Evolutionary conservation across 2,888 invertebrate genomes (phyloP), one percentile per base, ranked within the genome.

Genomic region (Trichopria drosophilae): DNA sequence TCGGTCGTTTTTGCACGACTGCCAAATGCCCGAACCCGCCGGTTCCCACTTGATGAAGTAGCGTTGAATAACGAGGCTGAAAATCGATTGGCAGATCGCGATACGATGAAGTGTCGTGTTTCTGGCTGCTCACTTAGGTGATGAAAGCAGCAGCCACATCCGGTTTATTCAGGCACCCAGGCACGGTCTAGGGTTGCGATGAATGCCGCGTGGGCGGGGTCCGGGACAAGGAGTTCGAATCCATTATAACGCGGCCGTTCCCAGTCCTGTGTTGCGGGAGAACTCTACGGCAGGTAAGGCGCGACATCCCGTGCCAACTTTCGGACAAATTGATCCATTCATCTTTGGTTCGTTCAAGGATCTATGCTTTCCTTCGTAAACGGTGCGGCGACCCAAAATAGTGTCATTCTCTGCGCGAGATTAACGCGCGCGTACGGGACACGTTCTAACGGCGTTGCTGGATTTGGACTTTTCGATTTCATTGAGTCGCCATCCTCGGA

Each of bases 121-220:
- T 72, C 72, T 68, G 59, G 68, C 63, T 74, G 75, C 71, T 74
- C 74, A 73, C 71, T 75, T 75, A 66, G 67, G 60, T 64, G 62
- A 56, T 67, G 66, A 71, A 72, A 69, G 64, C 68, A 66, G 70
- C 73, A 69, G 71, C 74, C 72, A 75, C 73, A 73, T 75, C 75
- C 75, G 75, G 75, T 66, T 71, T 67, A 70, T 75, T 74, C 65
- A 72, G 46, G 36, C 45, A 43, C 59, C 61, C 62, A 67, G 65
- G 67, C 65, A 63, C 58, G 42, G 51, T 39, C 46, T 55, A 53
- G 57, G n/a, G n/a, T n/a, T 58, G 53, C 52, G 44, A 46, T 53
- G 59, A 70, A 69, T 68, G 63, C n/a, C n/a, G 66, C 65, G 72
- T 66, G 62, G 72, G 72, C 67, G 72, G 72, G 60, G 68, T 59